Base-by-base conservation (phyloP, 1,140 invertebrate species). In the Neomicropteryx cornuta region DNA sequence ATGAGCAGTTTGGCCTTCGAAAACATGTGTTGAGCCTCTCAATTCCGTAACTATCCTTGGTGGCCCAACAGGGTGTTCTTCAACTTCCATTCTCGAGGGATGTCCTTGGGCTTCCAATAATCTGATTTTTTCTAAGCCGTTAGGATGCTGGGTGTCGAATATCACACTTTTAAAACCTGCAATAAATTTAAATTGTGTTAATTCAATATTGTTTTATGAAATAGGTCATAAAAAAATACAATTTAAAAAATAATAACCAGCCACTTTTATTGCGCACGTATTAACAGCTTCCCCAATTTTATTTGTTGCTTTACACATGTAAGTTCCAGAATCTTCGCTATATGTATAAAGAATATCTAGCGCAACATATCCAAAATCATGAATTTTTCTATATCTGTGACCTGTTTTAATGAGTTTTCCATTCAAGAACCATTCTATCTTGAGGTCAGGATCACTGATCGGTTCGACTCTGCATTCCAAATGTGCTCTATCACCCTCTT, bases 341-440 rank as follows among this genome's bases (percentile, higher is more conserved):
- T 93, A 96, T 2, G 86, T 79, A 59, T 95, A 95, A 6, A 96
- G 66, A 51, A 97, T 86, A 59, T 97, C 92, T 38, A 97, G 70
- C 32, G 90, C 86, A 21, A 97, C 92, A 58, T 95, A 96, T 22
- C 92, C 92, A 59, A 97, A 96, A 55, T 97, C 92, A 62, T 96
- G 88, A 16, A 86, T 88, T 18, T 87, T 91, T 55, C 87, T 79
- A 66, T 85, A 91, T 38, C 87, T 77, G 57, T 90, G 86, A n/a
- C 87, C 87, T 16, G 80, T 73, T 43, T 76, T 76, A 42, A 87
- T 73, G 42, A 78, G 76, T 40, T 82, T 73, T 38, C 86, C 87
- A 66, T 95, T 89, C 32, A 85, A 77, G 66, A 83, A 95, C 95
- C 95, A 99, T 68, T 97, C 90, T 37, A 98, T 90, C 58, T 82